A percentile compares a stretch with the other conserved stretches of the same genome.
phyloP scores from a whole-genome alignment of 1,140 invertebrate species.

The Aphidius ervi region DNA sequence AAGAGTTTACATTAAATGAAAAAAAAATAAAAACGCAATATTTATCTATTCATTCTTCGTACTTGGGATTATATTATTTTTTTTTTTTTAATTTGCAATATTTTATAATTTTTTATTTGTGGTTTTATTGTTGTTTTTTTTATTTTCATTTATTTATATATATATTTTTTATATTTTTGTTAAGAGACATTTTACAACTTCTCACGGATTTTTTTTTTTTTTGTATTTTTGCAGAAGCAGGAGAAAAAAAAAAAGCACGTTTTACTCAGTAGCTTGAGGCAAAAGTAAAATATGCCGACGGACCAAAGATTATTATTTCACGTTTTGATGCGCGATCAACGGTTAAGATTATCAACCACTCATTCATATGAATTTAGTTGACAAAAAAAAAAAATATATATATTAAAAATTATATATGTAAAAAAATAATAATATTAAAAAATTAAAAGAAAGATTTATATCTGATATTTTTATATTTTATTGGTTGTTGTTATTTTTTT shows the following conservation, averaged over 20 bases:
- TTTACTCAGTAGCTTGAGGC: conserved; percentile 7
- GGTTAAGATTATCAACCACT: conserved; percentile 14
- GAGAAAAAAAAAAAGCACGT: conserved; percentile 2
- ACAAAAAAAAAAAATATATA: not conserved
- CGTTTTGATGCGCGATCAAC: conserved; percentile 13
- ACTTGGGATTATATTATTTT: no score
- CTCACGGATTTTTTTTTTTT: conserved; percentile 12
- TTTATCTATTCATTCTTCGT: no score
- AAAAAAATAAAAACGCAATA: no score
- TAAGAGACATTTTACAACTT: conserved; percentile 6
- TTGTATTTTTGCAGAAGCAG: not conserved
- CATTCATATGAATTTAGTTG: conserved; percentile 1
- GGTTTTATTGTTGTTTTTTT: not conserved
- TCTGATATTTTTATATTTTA: not conserved
- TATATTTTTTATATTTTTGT: not conserved
- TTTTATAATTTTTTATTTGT: no score
- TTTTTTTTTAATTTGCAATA: no score
- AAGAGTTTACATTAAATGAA: no score
- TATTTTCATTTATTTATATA: not conserved
- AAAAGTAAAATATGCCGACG: conserved; percentile 5
- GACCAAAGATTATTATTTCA: conserved; percentile 10
- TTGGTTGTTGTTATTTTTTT: conserved; percentile 5
- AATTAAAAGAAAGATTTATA: not conserved
- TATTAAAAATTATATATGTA: not conserved
- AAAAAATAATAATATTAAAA: no score